Conservation (phyloP, 2,113 vertebrate genomes). For the Carassius auratus region DNA sequence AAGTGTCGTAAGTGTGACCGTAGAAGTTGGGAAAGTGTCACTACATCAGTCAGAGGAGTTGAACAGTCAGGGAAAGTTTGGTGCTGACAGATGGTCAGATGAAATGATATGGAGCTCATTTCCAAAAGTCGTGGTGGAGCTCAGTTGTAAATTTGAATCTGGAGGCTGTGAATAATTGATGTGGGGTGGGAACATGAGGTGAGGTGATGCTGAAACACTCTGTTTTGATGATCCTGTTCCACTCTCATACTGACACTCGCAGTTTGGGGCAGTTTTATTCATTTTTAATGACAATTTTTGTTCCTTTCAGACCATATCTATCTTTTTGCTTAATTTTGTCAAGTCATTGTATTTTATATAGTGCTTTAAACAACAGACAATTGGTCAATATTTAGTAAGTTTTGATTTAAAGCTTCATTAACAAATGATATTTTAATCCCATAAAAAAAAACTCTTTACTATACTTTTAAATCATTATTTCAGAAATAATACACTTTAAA, state of each 20-base stretch:
- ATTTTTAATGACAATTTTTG: background rate
- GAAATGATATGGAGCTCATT: background rate
- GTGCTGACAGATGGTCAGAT: background rate
- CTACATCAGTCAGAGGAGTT: background rate
- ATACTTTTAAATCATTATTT: too few relatives aligned
- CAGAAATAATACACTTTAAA: too few relatives aligned
- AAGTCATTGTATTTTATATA: background rate
- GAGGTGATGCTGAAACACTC: background rate
- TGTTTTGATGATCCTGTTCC: background rate
- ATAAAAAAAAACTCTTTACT: too few relatives aligned
- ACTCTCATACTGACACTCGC: background rate
- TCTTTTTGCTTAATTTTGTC: background rate
- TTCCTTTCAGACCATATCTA: background rate
- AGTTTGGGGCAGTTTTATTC: background rate
- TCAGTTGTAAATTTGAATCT: constrained; percentile 34
- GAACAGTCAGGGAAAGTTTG: background rate
- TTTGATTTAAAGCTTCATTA: background rate
- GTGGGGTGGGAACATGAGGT: constrained; percentile 17
- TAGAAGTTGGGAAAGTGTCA: constrained; percentile 4
- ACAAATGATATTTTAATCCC: too few relatives aligned
- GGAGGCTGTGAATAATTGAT: constrained; percentile 30
- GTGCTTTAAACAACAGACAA: background rate
- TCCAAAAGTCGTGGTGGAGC: background rate
- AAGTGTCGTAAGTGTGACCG: background rate
- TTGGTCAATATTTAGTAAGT: background rate